Base-by-base conservation (phyloP, 2,888 invertebrate genomes). In the Germaria angustata region DNA sequence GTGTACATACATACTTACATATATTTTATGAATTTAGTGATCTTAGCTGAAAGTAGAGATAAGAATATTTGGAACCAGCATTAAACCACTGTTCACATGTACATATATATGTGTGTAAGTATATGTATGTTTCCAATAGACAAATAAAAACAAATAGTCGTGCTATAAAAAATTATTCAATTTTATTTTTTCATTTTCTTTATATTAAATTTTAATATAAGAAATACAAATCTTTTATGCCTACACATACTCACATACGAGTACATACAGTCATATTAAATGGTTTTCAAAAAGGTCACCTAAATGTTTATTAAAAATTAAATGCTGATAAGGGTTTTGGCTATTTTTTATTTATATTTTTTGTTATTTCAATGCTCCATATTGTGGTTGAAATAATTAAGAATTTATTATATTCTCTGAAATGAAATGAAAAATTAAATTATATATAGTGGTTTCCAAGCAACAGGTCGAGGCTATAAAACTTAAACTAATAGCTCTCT, bases 271-370 rank as follows among this genome's bases (percentile, higher is more conserved):
- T 8, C 15, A n/a, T 22, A 41, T 41, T 61, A 53, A 75, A 65
- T 75, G 66, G 49, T 32, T 63, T 78, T 78, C 61, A 15, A 79
- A 80, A 72, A 80, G 79, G 79, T 80, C 79, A 80, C 39, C 20
- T 51, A 55, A 65, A 59, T 72, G 49, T 59, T 73, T 73, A 68
- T 66, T 73, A 61, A 80, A 79, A 72, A 59, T 79, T 59, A 53
- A 69, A 59, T 51, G 51, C 28, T 53, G 79, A 80, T 80, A 80
- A 80, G 66, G 41, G 24, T 51, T 73, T 66, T 59, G 51, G 66
- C 66, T 32, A 51, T 41, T 39, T 34, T 55, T 73, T 34, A 24
- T 44, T 6, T 15, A n/a, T 32, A 13, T 46, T 39, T 20, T 51
- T 34, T 39, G 65, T 53, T 4, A 13, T 44, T 66, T 65, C 32